phyloP scores from a whole-genome alignment of 2,113 vertebrate genomes.

The Probosciger aterrimus region DNA sequence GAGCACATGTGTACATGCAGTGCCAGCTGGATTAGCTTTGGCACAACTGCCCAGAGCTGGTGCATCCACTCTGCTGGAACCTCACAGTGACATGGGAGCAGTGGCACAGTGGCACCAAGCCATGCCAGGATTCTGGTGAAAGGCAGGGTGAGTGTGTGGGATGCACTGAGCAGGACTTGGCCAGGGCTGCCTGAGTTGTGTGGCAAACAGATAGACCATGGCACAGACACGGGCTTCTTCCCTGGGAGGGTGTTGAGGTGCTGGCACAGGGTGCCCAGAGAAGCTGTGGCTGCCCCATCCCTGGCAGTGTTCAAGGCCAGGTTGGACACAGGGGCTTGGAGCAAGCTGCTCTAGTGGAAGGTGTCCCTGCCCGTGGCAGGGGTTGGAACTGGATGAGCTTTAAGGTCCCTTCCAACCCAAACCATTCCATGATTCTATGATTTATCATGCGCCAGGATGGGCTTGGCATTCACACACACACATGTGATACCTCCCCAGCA shows the following conservation, averaged over 20 bases:
- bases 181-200: not conserved
- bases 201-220: not conserved
- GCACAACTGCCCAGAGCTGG: not conserved
- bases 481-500: not conserved
- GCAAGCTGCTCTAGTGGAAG: not conserved
- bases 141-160: not conserved
- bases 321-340: too few species aligned
- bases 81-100: accelerated
- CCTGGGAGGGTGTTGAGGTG: not conserved
- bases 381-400: not conserved
- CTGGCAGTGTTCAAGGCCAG: not conserved
- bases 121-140: accelerated
- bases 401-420: not conserved
- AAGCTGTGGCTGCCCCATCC: not conserved
- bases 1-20: accelerated
- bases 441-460: not conserved
- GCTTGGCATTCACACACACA: not conserved
- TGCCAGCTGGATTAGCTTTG: not conserved
- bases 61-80: not conserved
- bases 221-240: not conserved
- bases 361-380: not conserved
- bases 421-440: not conserved
- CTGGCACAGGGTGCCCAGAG: not conserved
- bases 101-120: accelerated
- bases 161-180: not conserved